Evolutionary conservation across 2,113 vertebrate genomes (phyloP).

Genomic region (Dascyllus trimaculatus): DNA sequence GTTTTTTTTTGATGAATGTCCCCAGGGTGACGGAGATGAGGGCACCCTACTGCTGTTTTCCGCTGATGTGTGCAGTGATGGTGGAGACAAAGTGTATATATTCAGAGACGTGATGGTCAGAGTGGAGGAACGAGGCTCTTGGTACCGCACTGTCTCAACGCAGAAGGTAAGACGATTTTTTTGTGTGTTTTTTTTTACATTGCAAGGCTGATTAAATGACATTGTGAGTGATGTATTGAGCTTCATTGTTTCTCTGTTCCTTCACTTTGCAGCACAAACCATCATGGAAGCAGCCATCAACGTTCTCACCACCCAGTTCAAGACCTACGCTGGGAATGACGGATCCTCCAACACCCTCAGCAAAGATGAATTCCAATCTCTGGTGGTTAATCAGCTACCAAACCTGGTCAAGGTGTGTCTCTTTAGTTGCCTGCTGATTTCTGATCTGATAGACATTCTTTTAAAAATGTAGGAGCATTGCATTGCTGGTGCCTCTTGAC

Average conservation of each 20-base stretch:
- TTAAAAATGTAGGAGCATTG: neutral
- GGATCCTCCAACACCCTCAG: conserved; percentile 81
- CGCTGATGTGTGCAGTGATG: conserved; percentile 80
- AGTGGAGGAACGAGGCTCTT: conserved; percentile 21
- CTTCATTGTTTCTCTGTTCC: neutral
- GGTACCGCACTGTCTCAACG: conserved; percentile 6
- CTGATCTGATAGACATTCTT: neutral
- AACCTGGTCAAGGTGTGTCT: conserved; percentile 78
- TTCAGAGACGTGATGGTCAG: conserved; percentile 29
- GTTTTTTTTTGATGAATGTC: conserved; percentile 37
- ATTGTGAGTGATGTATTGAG: neutral
- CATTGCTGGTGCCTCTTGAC: neutral
- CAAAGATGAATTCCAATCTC: conserved; percentile 80
- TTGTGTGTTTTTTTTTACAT: too few relatives aligned
- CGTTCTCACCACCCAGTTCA: conserved; percentile 81
- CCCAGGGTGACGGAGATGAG: conserved; percentile 45
- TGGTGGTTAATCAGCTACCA: conserved; percentile 80
- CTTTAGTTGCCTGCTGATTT: neutral
- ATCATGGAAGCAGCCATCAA: conserved; percentile 84
- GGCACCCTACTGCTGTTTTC: conserved; percentile 74
- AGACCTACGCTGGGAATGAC: conserved; percentile 79
- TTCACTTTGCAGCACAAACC: conserved; percentile 11
- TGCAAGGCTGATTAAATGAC: too few relatives aligned
- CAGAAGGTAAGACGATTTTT: conserved; percentile 49
- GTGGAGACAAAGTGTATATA: conserved; percentile 68